Evolutionary conservation across 2,113 vertebrate species (phyloP).

Genomic region (Salvelinus sp.): DNA sequence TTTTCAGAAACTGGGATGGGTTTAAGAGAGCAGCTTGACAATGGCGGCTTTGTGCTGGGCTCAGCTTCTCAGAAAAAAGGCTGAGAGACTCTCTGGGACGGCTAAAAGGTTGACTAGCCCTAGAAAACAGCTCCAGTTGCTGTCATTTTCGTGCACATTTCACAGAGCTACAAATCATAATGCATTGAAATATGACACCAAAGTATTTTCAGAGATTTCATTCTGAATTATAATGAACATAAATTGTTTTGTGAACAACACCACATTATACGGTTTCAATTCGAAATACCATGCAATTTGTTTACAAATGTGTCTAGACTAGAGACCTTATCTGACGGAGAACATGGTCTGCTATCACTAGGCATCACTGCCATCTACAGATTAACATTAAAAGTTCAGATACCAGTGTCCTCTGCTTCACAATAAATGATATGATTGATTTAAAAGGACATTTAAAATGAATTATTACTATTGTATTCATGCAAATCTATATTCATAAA

Average conservation of each 20-base stretch:
- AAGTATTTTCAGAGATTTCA: not conserved
- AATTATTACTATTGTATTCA: not conserved
- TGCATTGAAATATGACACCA: not conserved
- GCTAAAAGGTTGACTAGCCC: slow-evolving; percentile 41
- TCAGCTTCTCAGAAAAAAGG: slow-evolving; percentile 57
- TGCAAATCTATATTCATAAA: too few species aligned
- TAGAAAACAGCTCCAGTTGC: slow-evolving; percentile 54
- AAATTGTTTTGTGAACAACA: too few species aligned
- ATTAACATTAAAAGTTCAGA: slow-evolving; percentile 68
- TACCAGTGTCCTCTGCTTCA: not conserved
- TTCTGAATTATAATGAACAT: too few species aligned
- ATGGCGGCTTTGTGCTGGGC: slow-evolving; percentile 71
- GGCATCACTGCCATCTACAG: slow-evolving; percentile 81
- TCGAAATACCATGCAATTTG: too few species aligned
- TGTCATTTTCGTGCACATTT: slow-evolving; percentile 26
- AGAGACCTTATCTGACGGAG: not conserved
- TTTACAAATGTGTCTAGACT: not conserved
- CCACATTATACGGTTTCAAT: too few species aligned
- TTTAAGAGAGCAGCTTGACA: slow-evolving; percentile 67
- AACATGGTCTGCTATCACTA: slow-evolving; percentile 49
- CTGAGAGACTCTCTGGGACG: slow-evolving; percentile 46
- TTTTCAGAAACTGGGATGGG: slow-evolving; percentile 60
- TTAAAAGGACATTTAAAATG: not conserved
- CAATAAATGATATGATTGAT: not conserved
- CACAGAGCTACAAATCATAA: slow-evolving; percentile 20